These are phyloP conservation scores for Tiliacea aurago DNA, from an alignment of 2,888 invertebrate genomes.

Conservation along the genomic window DNA sequence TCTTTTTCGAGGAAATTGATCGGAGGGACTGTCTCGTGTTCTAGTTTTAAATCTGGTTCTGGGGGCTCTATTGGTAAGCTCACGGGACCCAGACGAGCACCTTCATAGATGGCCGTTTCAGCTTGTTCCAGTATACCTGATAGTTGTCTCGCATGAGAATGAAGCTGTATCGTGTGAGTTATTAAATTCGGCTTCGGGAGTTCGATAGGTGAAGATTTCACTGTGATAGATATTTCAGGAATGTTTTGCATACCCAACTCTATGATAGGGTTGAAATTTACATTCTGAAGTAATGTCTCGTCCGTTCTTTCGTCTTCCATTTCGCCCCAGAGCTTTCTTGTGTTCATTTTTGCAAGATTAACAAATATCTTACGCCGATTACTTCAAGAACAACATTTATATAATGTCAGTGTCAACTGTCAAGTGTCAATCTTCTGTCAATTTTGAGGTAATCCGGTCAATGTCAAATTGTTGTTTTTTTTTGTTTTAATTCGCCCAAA, in stretches of 20 bases:
- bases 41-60: conserved; percentile 78
- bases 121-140: conserved; percentile 82
- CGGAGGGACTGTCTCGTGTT: conserved; percentile 80
- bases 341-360: conserved; percentile 68
- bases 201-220: conserved; percentile 86
- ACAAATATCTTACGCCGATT: not conserved
- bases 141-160: conserved; percentile 81
- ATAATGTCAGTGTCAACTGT: too few relatives aligned
- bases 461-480: conserved; percentile 4
- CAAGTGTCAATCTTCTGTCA: conserved; percentile 3
- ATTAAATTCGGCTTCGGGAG: conserved; percentile 85
- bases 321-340: conserved; percentile 85
- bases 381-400: conserved; percentile 1
- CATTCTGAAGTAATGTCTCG: conserved; percentile 82
- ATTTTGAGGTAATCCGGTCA: not conserved
- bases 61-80: conserved; percentile 81
- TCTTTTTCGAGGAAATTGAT: conserved; percentile 84
- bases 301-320: conserved; percentile 81
- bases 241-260: conserved; percentile 89
- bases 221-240: conserved; percentile 86
- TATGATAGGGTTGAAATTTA: conserved; percentile 88
- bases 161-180: conserved; percentile 86
- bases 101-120: conserved; percentile 81
- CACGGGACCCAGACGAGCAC: conserved; percentile 78
- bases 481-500: too few relatives aligned